Conservation (phyloP, 2,797 vertebrate species). For the Ceryle rudis region DNA sequence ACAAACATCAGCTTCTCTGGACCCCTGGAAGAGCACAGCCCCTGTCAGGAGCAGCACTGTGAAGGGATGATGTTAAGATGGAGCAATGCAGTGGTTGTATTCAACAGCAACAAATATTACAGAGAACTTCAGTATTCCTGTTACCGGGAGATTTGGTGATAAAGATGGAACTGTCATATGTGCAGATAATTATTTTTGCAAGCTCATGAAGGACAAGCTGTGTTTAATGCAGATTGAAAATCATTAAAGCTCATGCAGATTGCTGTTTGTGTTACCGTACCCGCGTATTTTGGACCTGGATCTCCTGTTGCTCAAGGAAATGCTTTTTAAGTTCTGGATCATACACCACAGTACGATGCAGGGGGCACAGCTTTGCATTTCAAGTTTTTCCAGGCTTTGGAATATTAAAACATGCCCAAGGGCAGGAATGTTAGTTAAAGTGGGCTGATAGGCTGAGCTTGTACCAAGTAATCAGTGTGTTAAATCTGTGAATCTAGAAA, state of each 20-base stretch:
- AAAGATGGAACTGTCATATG: not conserved
- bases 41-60: accelerated
- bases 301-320: not conserved
- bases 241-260: not conserved
- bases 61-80: not conserved
- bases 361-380: not conserved
- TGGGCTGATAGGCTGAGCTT: not conserved
- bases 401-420: not conserved
- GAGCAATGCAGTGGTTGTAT: not conserved
- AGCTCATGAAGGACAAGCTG: not conserved
- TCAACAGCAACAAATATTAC: not conserved
- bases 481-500: not conserved
- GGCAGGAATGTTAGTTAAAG: not conserved
- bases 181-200: not conserved
- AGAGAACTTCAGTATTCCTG: not conserved
- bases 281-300: not conserved
- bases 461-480: not conserved
- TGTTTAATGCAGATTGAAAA: not conserved
- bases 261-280: not conserved
- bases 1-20: not conserved
- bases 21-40: not conserved
- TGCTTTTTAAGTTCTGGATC: not conserved
- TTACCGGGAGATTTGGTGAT: not conserved
- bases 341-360: not conserved
- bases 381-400: not conserved